Evolutionary conservation across 2,113 vertebrate species (phyloP), one percentile per base, ranked within the genome.

Genomic region (Malaclemys terrapin): DNA sequence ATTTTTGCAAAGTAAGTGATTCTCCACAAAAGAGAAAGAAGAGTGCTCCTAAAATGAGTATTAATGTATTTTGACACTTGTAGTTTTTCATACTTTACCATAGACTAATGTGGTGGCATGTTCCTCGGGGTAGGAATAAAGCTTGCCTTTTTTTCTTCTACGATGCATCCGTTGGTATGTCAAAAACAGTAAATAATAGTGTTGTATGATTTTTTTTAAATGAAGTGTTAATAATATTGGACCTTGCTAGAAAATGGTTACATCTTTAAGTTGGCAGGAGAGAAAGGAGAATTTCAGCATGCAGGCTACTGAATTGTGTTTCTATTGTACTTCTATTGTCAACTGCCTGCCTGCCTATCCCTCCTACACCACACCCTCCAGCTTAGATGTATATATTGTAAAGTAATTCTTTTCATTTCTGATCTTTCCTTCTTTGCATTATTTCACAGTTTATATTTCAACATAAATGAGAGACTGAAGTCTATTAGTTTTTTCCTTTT

Each of bases 401-500:
- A 93, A 91, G 89, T 90, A 62, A 25, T 57, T 87, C 4, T 92
- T 72, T 31, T 91, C 81, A 78, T 91, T 93, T 79, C 89, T 88
- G 76, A 38, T 79, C 10, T 83, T 94, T 53, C 91, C 45, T 62
- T 17, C 8, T 50, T 87, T 89, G 89, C 31, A 88, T 94, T 96
- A 75, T 94, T 95, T 92, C 62, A 59, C 85, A 88, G 1, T n/a
- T 14, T 62, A 47, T 35, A 88, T 91, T 90, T 95, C 94, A 75
- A 75, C 38, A 24, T 10, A 75, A 75, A 75, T 22, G 9, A 42
- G 69, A 38, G n/a, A 12, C 10, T 75, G n/a, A 75, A 75, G 20
- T 75, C n/a, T 42, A 6, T 8, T 29, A 27, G 25, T 62, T 29
- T 62, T 69, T 62, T 72, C 35, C 19, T 72, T 47, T 16, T 62